Percentiles rank a stretch among this genome's conserved stretches.
Evolutionary conservation across 2,888 invertebrate species (phyloP).

Genomic region (Protophormia terraenovae): DNA sequence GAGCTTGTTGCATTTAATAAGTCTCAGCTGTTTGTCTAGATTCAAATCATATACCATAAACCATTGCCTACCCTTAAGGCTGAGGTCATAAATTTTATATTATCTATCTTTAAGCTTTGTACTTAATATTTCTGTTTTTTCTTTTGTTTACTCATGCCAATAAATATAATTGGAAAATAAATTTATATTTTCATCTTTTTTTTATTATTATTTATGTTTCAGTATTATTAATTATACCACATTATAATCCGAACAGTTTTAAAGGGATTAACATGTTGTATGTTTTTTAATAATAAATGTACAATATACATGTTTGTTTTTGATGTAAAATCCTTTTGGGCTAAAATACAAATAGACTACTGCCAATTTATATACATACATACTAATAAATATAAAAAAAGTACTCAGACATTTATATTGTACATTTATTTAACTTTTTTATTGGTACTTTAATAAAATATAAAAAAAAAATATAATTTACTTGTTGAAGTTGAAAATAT

Average conservation of each 20-base stretch:
- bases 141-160: neutral
- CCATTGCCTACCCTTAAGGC: slow-evolving; percentile 12
- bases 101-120: neutral
- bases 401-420: neutral
- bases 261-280: neutral
- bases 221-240: slow-evolving; percentile 7
- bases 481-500: neutral
- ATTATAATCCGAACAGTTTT: slow-evolving; percentile 11
- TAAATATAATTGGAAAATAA: neutral
- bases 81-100: neutral
- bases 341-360: neutral
- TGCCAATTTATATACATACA: neutral
- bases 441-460: neutral
- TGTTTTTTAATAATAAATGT: neutral
- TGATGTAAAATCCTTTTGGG: neutral
- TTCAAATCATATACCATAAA: neutral
- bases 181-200: neutral
- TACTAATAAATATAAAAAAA: neutral
- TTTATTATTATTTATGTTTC: neutral
- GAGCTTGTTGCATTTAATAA: no score
- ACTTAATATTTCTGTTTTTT: neutral
- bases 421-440: neutral
- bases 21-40: neutral
- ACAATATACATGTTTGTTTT: neutral
- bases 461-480: neutral